A percentile compares a stretch with the other conserved stretches of the same genome.
Evolutionary conservation across 2,888 invertebrate genomes (phyloP).

Genomic region (Synanthedon vespiformis): DNA sequence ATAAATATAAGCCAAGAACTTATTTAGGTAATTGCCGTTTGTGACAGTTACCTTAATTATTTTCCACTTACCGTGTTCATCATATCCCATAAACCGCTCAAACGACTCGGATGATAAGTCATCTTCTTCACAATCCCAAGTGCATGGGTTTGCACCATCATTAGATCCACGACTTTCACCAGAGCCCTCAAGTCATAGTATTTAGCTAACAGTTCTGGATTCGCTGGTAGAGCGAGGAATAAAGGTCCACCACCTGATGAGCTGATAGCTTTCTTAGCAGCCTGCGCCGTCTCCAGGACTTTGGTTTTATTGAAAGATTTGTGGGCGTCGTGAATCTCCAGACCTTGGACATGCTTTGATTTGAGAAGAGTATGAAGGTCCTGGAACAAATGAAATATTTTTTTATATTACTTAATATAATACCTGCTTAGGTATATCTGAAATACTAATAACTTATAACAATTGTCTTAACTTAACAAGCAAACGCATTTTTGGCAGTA

Average conservation of each 20-base stretch:
- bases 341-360: conserved; percentile 68
- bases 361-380: conserved; percentile 66
- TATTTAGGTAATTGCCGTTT: neutral
- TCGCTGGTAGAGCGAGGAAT: conserved; percentile 73
- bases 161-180: conserved; percentile 74
- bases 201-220: conserved; percentile 76
- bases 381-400: conserved; percentile 35
- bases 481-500: too few relatives aligned
- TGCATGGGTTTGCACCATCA: conserved; percentile 77
- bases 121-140: conserved; percentile 74
- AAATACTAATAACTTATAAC: too few relatives aligned
- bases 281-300: conserved; percentile 55
- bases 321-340: conserved; percentile 69
- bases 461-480: too few relatives aligned
- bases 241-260: conserved; percentile 64
- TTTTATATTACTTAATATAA: too few relatives aligned
- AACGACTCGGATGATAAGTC: conserved; percentile 80
- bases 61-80: conserved; percentile 75
- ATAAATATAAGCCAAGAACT: too few relatives aligned
- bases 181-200: conserved; percentile 77
- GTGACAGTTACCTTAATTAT: neutral
- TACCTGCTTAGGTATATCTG: too few relatives aligned
- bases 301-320: conserved; percentile 62
- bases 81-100: conserved; percentile 82
- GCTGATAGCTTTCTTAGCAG: conserved; percentile 51